Evolutionary conservation across 2,888 invertebrate genomes (phyloP), one percentile per base, ranked within the genome.

Genomic region (Drosophila peninsularis): DNA sequence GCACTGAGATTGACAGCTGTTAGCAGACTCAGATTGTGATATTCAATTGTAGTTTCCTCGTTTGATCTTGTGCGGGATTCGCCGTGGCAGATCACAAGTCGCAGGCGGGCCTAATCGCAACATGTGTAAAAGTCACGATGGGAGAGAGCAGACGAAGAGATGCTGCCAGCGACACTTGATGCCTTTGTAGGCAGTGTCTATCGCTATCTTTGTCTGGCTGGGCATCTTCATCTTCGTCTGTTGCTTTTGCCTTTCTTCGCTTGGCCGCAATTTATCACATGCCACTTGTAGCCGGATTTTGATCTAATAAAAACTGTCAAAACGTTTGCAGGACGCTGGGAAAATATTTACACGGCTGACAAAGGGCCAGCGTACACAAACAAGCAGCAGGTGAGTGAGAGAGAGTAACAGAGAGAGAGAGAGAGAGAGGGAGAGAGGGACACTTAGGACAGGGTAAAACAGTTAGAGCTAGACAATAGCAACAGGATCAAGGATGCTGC

Each of bases 301-400:
- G 90, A 85, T 89, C 88, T 80, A 90, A 90, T 90, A 90, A 90
- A 89, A 89, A 78, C 82, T 90, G 91, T 90, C 91, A 90, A 90
- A 86, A 90, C 83, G 89, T 85, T 88, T 89, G 85, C 83, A 79
- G 75, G 73, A 71, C 66, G 74, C 72, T 86, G 86, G 87, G 90
- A 90, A 88, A 90, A 89, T 89, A 89, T 90, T 90, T 89, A 89
- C 81, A 88, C 86, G 72, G 62, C 65, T 45, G 58, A 69, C 76
- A 78, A 76, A 76, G 49, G 62, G 65, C 42, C 47, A 61, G 49
- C 21, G 55, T 17, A 57, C 47, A 47, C 54, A 45, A 5, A 41
- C 42, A 42, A 30, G 30, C 9, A 39, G 36, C n/a, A 32, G 14
- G 61, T 27, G 32, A 13, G 13, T 17, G 19, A 32, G 37, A 17